phyloP scores from a whole-genome alignment of 2,113 vertebrate species.

The Pristiophorus japonicus region DNA sequence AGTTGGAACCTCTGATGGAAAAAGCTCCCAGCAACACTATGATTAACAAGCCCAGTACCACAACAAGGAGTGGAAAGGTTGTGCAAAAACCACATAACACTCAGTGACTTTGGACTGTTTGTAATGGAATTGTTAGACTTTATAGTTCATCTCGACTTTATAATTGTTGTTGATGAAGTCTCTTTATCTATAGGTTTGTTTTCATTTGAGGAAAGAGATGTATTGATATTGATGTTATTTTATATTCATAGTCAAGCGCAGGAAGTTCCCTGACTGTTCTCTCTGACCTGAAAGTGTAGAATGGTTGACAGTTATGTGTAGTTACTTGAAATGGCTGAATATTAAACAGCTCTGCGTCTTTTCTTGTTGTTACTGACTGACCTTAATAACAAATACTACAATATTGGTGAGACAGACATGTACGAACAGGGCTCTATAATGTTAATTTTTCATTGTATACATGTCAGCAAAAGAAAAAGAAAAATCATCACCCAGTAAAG shows the following conservation, averaged over 20 bases:
- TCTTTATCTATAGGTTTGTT: neutral
- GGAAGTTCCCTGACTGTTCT: neutral
- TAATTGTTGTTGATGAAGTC: conserved; percentile 1
- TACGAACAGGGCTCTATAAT: neutral
- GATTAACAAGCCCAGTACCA: neutral
- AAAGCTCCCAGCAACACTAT: neutral
- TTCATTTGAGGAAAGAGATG: neutral
- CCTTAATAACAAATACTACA: neutral
- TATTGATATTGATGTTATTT: neutral
- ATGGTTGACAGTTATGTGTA: neutral
- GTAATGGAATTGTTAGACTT: neutral
- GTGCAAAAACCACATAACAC: neutral
- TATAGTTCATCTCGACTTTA: neutral
- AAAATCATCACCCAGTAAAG: neutral
- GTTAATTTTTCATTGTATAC: neutral
- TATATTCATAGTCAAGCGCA: conserved; percentile 15
- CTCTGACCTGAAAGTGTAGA: neutral
- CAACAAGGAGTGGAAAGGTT: neutral
- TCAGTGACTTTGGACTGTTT: neutral
- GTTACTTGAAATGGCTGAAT: conserved; percentile 5
- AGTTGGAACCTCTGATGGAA: neutral
- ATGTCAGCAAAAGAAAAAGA: neutral
- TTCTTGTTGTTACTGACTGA: conserved; percentile 16
- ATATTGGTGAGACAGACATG: neutral
- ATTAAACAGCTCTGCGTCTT: conserved; percentile 17